These are phyloP conservation scores for Tachysurus fulvidraco DNA, from an alignment of 2,113 vertebrate species.

Conservation along the genomic window DNA sequence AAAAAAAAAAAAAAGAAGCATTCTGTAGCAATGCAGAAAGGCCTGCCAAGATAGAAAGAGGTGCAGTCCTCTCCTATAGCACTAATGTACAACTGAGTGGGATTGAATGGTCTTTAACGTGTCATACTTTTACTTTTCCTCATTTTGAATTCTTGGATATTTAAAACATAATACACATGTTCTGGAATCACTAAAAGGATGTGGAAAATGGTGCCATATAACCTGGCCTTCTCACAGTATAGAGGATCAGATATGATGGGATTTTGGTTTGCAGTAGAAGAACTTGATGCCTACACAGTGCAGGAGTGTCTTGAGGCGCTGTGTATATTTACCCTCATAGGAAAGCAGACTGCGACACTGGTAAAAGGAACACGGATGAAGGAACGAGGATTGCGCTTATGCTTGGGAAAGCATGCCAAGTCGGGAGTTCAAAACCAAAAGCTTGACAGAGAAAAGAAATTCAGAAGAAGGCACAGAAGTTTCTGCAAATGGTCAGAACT, in stretches of 20 bases:
- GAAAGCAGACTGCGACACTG: slow-evolving; percentile 67
- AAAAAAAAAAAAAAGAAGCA: slow-evolving; percentile 1
- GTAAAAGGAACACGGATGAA: slow-evolving; percentile 46
- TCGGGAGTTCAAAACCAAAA: slow-evolving; percentile 52
- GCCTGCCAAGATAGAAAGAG: slow-evolving; percentile 45
- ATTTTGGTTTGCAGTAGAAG: slow-evolving; percentile 64
- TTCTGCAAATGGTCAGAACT: slow-evolving; percentile 89
- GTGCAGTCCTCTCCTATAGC: slow-evolving; percentile 26
- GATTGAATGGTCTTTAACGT: slow-evolving; percentile 35
- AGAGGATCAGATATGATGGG: slow-evolving; percentile 60
- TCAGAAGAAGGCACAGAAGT: slow-evolving; percentile 98
- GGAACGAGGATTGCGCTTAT: slow-evolving; percentile 46
- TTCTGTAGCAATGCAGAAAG: slow-evolving; percentile 30
- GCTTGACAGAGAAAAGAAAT: slow-evolving; percentile 68
- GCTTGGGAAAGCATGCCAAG: slow-evolving; percentile 51
- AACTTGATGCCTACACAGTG: slow-evolving; percentile 60
- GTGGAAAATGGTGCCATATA: slow-evolving; percentile 59
- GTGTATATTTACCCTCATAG: slow-evolving; percentile 66
- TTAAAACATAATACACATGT: slow-evolving; percentile 65
- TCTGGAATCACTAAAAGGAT: slow-evolving; percentile 58
- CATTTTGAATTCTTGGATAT: slow-evolving; percentile 60
- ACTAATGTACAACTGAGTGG: slow-evolving; percentile 21
- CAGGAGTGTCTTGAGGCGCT: slow-evolving; percentile 63
- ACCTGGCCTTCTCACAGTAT: slow-evolving; percentile 71
- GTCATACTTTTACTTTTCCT: slow-evolving; percentile 51